phyloP scores from a whole-genome alignment of 2,888 invertebrate species.

The Limenitis camilla region DNA sequence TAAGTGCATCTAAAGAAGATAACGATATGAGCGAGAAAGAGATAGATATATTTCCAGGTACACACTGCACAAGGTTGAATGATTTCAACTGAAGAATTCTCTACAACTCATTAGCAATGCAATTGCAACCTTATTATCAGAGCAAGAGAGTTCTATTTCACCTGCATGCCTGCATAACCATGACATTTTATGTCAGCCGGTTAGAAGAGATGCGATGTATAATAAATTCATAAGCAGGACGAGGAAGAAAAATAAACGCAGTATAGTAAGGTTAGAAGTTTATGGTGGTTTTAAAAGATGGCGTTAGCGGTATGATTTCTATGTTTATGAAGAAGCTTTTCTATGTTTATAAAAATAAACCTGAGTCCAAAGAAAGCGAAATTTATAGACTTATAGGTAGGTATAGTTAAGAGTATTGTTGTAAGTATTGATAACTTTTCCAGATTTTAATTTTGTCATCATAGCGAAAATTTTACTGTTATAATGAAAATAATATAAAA shows the following conservation, averaged over 20 bases:
- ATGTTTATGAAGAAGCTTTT: too few species aligned
- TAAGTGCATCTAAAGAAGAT: slow-evolving; percentile 63
- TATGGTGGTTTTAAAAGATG: slow-evolving; percentile 51
- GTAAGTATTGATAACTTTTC: too few species aligned
- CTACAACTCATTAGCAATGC: slow-evolving; percentile 48
- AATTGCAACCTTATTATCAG: slow-evolving; percentile 62
- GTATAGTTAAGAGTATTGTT: too few species aligned
- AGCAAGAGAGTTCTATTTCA: slow-evolving; percentile 51
- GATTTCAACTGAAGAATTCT: slow-evolving; percentile 39
- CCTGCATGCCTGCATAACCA: slow-evolving; percentile 38
- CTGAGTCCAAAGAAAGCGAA: too few species aligned
- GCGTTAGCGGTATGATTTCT: too few species aligned
- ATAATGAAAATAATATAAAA: too few species aligned
- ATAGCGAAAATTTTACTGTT: too few species aligned
- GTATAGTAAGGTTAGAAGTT: slow-evolving; percentile 47
- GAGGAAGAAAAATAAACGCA: slow-evolving; percentile 43
- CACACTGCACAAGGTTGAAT: slow-evolving; percentile 45
- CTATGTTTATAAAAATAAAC: too few species aligned
- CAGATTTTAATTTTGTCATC: too few species aligned
- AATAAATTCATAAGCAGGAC: slow-evolving; percentile 34
- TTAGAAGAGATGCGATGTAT: slow-evolving; percentile 46
- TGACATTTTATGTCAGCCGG: slow-evolving; percentile 38
- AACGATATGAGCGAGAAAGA: slow-evolving; percentile 50
- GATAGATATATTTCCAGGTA: slow-evolving; percentile 61
- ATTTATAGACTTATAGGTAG: too few species aligned